These are phyloP conservation scores for Elephas maximus DNA, from an alignment of 2,113 vertebrate species.

Conservation along the genomic window DNA sequence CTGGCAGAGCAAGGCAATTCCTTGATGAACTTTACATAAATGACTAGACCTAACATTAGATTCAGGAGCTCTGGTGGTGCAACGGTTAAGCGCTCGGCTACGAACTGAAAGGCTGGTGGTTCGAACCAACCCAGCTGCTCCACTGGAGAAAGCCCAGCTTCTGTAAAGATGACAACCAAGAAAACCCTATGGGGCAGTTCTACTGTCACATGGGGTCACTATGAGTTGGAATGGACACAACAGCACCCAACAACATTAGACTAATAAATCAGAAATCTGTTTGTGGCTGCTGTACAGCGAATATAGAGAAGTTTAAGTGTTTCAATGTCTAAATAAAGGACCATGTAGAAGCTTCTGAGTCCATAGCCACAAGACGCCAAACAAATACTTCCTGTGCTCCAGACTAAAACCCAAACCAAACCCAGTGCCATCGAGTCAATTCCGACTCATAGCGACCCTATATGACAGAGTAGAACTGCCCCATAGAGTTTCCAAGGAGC, in stretches of 20 bases:
- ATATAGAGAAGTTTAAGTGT: not conserved
- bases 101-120: not conserved
- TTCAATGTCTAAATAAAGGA: conserved; percentile 12
- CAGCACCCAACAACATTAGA: not conserved
- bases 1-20: not conserved
- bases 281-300: not conserved
- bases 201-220: not conserved
- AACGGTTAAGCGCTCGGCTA: not conserved
- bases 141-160: not conserved
- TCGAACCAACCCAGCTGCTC: not conserved
- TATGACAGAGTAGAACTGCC: no score
- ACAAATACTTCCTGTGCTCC: not conserved
- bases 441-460: no score
- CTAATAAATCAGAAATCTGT: not conserved
- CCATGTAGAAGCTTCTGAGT: not conserved
- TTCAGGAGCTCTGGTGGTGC: not conserved
- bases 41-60: not conserved
- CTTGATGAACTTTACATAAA: not conserved
- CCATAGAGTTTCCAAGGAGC: no score
- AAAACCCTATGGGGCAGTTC: not conserved
- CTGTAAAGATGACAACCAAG: not conserved
- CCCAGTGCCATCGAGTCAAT: no score
- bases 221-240: not conserved
- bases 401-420: not conserved
- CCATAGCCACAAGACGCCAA: conserved; percentile 12